Conservation (phyloP, 2,888 invertebrate species). For the Congeria kusceri region DNA sequence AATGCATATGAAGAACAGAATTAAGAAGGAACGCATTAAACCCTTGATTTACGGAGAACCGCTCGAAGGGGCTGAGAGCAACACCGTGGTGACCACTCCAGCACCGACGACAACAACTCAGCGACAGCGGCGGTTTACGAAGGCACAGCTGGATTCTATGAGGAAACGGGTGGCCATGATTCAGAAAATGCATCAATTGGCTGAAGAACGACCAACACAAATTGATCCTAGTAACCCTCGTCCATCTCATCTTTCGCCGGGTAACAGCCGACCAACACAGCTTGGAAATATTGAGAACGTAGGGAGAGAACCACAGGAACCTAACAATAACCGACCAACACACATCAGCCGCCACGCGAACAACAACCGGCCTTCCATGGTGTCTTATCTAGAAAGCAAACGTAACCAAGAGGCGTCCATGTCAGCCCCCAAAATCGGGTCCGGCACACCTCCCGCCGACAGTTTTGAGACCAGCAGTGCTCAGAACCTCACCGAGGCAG, state of each 20-base stretch:
- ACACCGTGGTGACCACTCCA: not conserved
- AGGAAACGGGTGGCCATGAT: not conserved
- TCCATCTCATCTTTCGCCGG: slow-evolving; percentile 2
- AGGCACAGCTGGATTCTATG: not conserved
- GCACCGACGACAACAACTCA: not conserved
- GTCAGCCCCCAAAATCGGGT: no score
- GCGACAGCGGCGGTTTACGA: not conserved
- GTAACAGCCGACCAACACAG: not conserved
- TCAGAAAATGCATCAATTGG: not conserved
- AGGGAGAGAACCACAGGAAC: not conserved
- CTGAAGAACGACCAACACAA: not conserved
- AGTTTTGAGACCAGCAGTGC: no score
- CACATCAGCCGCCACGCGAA: slow-evolving; percentile 23
- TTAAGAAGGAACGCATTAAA: not conserved
- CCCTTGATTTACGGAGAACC: no score
- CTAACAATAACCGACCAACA: slow-evolving; percentile 6
- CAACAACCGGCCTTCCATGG: slow-evolving; percentile 13
- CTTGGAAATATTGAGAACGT: not conserved
- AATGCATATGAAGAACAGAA: not conserved
- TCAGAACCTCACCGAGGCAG: no score
- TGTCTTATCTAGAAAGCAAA: no score
- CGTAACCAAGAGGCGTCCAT: no score
- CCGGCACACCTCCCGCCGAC: no score
- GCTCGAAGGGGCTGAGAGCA: not conserved
- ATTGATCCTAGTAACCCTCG: not conserved